Evolutionary conservation across 2,888 invertebrate species (phyloP).

Genomic region (Craniophora ligustri): DNA sequence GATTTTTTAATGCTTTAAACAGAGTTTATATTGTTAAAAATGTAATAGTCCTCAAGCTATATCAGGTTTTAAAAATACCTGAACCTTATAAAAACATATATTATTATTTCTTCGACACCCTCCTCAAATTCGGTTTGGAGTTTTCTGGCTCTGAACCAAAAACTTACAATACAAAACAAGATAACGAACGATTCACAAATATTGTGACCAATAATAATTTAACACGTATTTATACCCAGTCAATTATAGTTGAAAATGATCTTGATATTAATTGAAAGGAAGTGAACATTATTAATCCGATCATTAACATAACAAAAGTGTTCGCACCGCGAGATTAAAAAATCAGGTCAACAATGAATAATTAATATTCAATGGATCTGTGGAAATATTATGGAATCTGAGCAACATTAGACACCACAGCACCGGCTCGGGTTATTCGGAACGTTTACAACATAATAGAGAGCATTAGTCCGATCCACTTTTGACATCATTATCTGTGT

Average conservation of each 20-base stretch:
- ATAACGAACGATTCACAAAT: slow-evolving; percentile 30
- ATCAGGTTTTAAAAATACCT: no score
- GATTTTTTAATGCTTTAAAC: slow-evolving; percentile 16
- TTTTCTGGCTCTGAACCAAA: slow-evolving; percentile 17
- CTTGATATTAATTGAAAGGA: slow-evolving; percentile 57
- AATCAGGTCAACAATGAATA: slow-evolving; percentile 49
- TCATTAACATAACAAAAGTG: slow-evolving; percentile 67
- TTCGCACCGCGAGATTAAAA: slow-evolving; percentile 57
- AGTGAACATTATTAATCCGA: slow-evolving; percentile 66
- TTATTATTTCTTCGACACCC: not conserved
- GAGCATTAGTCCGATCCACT: slow-evolving; percentile 88
- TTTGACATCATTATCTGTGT: slow-evolving; percentile 88
- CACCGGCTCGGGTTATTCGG: slow-evolving; percentile 67
- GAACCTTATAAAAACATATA: no score
- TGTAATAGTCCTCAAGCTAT: no score
- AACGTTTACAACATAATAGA: slow-evolving; percentile 85
- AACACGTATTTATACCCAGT: slow-evolving; percentile 11
- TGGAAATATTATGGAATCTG: slow-evolving; percentile 55
- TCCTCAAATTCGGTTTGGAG: slow-evolving; percentile 5
- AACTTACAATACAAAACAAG: slow-evolving; percentile 32
- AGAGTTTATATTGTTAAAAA: not conserved
- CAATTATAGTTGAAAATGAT: slow-evolving; percentile 34
- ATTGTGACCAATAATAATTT: slow-evolving; percentile 22
- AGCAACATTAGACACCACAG: slow-evolving; percentile 59
- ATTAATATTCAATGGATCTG: slow-evolving; percentile 46